These are phyloP conservation scores for Parotocinclus haroldoi DNA, from an alignment of 2,797 vertebrate genomes.

Conservation along the genomic window DNA sequence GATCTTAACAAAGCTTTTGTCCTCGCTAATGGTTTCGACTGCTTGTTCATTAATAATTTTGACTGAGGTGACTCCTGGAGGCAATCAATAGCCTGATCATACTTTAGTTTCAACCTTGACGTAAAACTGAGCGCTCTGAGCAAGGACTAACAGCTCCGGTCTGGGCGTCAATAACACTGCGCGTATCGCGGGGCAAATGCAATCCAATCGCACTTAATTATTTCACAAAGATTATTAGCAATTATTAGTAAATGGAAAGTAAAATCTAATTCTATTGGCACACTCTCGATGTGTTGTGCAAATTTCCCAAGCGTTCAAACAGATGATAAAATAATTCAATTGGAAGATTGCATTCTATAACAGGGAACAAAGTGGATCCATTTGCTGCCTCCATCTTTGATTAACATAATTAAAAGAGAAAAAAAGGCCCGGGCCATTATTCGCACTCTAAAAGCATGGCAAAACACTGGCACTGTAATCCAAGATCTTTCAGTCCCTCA, in stretches of 20 bases:
- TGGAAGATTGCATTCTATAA: constrained; percentile 23
- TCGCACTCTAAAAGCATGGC: constrained; percentile 38
- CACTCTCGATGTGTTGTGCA: not conserved
- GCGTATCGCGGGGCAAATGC: constrained; percentile 3
- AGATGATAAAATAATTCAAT: constrained; percentile 24
- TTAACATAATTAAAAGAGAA: constrained; percentile 48
- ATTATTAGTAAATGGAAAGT: constrained; percentile 34
- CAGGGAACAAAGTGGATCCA: constrained; percentile 27
- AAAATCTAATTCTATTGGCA: not conserved
- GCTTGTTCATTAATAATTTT: constrained; percentile 56
- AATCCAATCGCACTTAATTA: constrained; percentile 19
- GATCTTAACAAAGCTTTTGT: constrained; percentile 26
- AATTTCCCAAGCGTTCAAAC: constrained; percentile 6
- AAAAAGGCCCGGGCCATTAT: constrained; percentile 35
- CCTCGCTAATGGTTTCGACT: constrained; percentile 43
- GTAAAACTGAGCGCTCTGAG: constrained; percentile 32
- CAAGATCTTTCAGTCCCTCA: constrained; percentile 34
- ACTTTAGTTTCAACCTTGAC: constrained; percentile 50
- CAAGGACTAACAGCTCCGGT: constrained; percentile 30
- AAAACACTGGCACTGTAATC: constrained; percentile 41
- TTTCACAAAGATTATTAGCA: constrained; percentile 21
- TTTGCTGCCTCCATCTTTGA: constrained; percentile 42
- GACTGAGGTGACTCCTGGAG: constrained; percentile 60
- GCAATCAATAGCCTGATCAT: constrained; percentile 56
- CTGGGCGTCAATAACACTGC: constrained; percentile 23